Evolutionary conservation across 92 coral and sea anemone genomes (phyloP).

Genomic region (Paragorgia papillata): DNA sequence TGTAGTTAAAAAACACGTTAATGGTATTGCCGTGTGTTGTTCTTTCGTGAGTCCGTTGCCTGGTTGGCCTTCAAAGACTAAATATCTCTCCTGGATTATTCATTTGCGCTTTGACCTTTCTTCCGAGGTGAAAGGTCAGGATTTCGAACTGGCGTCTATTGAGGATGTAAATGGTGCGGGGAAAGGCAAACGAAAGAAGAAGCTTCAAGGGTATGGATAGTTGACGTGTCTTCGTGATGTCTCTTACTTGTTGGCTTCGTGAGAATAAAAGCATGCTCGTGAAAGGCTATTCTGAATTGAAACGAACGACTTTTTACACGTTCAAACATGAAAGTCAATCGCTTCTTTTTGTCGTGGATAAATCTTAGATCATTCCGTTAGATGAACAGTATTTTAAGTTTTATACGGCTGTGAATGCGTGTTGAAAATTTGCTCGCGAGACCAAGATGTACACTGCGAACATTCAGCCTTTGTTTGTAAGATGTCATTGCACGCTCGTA

Average conservation of each 20-base stretch:
- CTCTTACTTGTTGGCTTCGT: conserved; percentile 75
- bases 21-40: neutral
- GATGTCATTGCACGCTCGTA: conserved; percentile 4
- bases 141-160: conserved; percentile 29
- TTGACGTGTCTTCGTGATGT: conserved; percentile 67
- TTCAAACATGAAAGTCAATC: neutral
- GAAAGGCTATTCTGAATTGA: neutral
- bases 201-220: conserved; percentile 85
- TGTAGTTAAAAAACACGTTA: neutral
- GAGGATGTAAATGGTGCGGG: conserved; percentile 75
- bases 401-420: neutral
- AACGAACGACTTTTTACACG: neutral
- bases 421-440: conserved; percentile 4
- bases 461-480: conserved; percentile 17
- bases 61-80: neutral
- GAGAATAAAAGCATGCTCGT: conserved; percentile 48
- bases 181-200: conserved; percentile 94
- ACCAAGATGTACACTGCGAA: conserved; percentile 11
- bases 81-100: conserved; percentile 26
- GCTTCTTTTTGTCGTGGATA: neutral
- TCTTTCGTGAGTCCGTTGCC: conserved; percentile 7
- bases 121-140: conserved; percentile 30
- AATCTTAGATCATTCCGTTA: no score
- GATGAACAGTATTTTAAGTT: neutral
- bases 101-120: neutral